Base-by-base conservation (phyloP, 2,113 vertebrate species). In the Triplophysa tibetana region DNA sequence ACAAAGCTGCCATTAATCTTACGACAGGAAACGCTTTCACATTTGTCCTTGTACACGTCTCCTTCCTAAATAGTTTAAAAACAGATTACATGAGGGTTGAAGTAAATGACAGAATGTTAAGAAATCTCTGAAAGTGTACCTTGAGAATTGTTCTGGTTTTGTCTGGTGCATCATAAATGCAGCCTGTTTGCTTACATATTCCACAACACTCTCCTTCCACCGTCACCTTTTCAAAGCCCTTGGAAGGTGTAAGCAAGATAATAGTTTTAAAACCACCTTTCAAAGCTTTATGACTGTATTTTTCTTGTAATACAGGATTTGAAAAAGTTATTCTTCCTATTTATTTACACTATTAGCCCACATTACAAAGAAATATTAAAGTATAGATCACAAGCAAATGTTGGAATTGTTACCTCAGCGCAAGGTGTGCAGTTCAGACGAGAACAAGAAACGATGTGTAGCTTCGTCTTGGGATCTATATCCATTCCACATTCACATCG, bases 131-230 rank as follows among this genome's bases (percentile, higher is more conserved):
- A 14, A 13, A 52, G 50, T 21, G 1, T 85, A 95, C 95, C 23
- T 80, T 0, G 45, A 94, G 84, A 33, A 86, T 1, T 0, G 83
- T 33, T 61, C 86, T 2, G 0, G 72, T 86, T 62, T 48, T 3
- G 14, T 89, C 89, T 60, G 81, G 58, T 50, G 88, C 79, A 79
- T 84, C 9, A 73, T 77, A 52, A 70, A 70, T 1, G 67, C 81
- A 83, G 1, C 61, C 2, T 9, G 29, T 12, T 54, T 3, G 81
- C 50, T 1, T 9, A 73, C 96, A 98, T 2, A 50, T 26, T 86
- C 94, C 94, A 14, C 96, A 97, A 87, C 96, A 98, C 50, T 91
- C 0, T 24, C 88, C 93, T 0, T 45, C 1, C 26, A n/a, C 17
- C 8, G 41, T 2, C 33, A 61, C 70, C 0, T 0, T 0, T 13